Base-by-base conservation (phyloP, 2,888 invertebrate species). In the Tetragonula carbonaria region DNA sequence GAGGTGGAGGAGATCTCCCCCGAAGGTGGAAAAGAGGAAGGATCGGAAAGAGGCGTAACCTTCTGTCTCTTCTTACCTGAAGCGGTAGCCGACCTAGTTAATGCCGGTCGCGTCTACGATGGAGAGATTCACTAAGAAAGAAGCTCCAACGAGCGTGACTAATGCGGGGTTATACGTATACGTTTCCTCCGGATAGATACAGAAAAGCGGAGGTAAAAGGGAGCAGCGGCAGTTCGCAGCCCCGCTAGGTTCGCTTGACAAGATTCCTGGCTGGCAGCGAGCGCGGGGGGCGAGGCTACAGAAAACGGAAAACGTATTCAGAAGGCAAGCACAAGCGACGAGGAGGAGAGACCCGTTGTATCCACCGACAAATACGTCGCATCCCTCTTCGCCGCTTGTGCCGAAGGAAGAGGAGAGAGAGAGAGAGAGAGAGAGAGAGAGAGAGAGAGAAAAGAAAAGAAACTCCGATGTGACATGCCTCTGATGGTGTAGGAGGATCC, bases 61-160 rank as follows among this genome's bases (percentile, higher is more conserved):
- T 73, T 73, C 78, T 75, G 76, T 76, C 80, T 77, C 45, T 45
- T 33, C 45, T 67, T 80, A 79, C 55, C 80, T 55, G 80, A 51
- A 81, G 62, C 81, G 33, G 70, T 74, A 74, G 55, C 68, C 79
- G 78, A 85, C 70, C 84, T 87, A 78, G 73, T 90, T 90, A 88
- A 88, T 87, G 86, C 88, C 74, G 70, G 74, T 68, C 83, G 85
- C 87, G 87, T 88, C 86, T 82, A 77, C 83, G 82, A 89, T 80
- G 77, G 87, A 88, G 87, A 87, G 83, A 89, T 84, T 86, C 83
- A 82, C 83, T 74, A 88, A 90, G 87, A 89, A 90, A 88, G 86
- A 85, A 86, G 78, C 86, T 87, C 79, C 89, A 92, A 91, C 89
- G 85, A 91, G 90, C 90, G 88, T 90, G 88, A 91, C 89, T 88